These are phyloP conservation scores for Ahaetulla prasina DNA, from an alignment of 2,113 vertebrate species.

Conservation along the genomic window DNA sequence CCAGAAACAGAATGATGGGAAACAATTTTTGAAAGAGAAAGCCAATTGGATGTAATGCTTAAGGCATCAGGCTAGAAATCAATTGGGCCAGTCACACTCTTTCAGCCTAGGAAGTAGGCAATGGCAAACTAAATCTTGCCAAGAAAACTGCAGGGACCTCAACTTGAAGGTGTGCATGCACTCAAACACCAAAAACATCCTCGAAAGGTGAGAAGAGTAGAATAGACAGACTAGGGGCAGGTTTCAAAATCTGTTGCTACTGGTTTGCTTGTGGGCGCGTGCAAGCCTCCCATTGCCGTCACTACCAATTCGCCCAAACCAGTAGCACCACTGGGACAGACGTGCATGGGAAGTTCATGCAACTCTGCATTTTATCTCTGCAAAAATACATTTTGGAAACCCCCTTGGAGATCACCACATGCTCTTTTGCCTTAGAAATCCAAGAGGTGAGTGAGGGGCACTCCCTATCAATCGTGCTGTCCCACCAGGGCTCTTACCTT, in stretches of 20 bases:
- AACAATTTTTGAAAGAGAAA: background rate
- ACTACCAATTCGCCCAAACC: too few relatives aligned
- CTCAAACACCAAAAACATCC: background rate
- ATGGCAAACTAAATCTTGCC: background rate
- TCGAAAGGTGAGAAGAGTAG: background rate
- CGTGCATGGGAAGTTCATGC: background rate
- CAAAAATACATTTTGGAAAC: background rate
- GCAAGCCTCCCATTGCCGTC: too few relatives aligned
- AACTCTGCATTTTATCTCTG: background rate
- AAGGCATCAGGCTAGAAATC: background rate
- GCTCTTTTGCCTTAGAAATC: background rate
- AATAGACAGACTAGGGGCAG: background rate
- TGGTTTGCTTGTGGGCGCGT: too few relatives aligned
- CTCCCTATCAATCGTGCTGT: accelerated
- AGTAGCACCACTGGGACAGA: too few relatives aligned
- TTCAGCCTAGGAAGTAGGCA: background rate
- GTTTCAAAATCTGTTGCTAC: too few relatives aligned
- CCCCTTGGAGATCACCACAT: background rate
- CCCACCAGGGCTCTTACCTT: slow-evolving; percentile 71
- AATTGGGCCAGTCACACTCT: background rate
- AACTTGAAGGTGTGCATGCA: background rate
- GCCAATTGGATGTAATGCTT: background rate
- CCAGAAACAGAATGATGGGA: background rate
- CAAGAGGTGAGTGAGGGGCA: background rate
- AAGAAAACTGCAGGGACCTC: background rate